These are phyloP conservation scores for Epinotia brunnichana DNA, from an alignment of 2,888 invertebrate genomes.

Conservation along the genomic window DNA sequence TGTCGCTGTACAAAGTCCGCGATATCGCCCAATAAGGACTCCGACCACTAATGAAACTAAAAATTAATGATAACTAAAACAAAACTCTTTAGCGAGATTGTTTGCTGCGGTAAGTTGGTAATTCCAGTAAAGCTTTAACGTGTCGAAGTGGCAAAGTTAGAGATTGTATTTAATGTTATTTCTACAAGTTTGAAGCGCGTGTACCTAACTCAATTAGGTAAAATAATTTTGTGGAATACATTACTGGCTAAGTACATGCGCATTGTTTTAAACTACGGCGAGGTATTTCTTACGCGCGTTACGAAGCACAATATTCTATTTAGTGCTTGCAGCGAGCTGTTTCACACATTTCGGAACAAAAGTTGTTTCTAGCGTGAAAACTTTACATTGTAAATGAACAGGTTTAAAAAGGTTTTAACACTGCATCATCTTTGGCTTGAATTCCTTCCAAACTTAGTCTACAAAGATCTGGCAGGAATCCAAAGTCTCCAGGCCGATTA, in stretches of 20 bases:
- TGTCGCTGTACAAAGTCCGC: constrained; percentile 22
- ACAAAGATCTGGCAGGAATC: constrained; percentile 5
- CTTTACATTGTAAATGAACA: not conserved
- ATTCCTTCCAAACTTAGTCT: not conserved
- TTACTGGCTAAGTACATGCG: not conserved
- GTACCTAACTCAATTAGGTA: not conserved
- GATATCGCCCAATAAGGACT: constrained; percentile 32
- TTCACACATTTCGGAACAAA: not conserved
- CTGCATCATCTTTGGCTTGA: not conserved
- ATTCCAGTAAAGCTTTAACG: constrained; percentile 26
- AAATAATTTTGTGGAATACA: not conserved
- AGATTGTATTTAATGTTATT: constrained; percentile 17
- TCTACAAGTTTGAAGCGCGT: constrained; percentile 9
- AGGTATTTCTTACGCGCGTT: not conserved
- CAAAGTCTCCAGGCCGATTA: not conserved
- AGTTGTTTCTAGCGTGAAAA: not conserved
- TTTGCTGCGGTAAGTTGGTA: constrained; percentile 17
- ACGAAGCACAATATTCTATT: not conserved
- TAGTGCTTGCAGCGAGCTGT: not conserved
- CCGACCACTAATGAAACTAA: constrained; percentile 30
- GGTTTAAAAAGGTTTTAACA: not conserved
- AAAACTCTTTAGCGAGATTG: constrained; percentile 34
- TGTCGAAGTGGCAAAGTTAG: constrained; percentile 9
- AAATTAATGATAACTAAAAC: constrained; percentile 40
- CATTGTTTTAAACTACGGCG: not conserved